phyloP scores from a whole-genome alignment of 2,113 vertebrate genomes.

The Gymnarchus niloticus region DNA sequence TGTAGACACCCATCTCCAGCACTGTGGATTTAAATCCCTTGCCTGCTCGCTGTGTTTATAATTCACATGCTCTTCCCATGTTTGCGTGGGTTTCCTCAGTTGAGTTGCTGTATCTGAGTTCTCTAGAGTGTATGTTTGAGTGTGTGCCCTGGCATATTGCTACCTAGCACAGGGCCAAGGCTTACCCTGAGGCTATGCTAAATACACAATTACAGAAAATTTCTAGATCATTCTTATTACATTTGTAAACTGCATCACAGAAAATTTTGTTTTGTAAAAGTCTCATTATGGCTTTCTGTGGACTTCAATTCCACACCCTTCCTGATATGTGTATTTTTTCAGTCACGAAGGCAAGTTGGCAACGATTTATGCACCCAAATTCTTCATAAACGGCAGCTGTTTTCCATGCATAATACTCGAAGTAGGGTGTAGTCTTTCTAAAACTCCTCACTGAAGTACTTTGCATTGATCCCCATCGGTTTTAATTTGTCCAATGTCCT shows the following conservation, averaged over 20 bases:
- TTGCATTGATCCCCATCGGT: neutral
- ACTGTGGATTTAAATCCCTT: neutral
- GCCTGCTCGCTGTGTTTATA: neutral
- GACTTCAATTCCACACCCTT: neutral
- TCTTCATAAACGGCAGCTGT: neutral
- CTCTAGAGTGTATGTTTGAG: neutral
- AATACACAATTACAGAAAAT: neutral
- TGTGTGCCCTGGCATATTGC: neutral
- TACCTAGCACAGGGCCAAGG: neutral
- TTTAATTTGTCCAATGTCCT: slow-evolving; percentile 4
- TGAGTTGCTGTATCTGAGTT: neutral
- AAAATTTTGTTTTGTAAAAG: neutral
- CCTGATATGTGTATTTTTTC: neutral
- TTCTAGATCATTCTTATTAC: neutral
- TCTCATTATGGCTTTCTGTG: neutral
- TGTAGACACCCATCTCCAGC: neutral
- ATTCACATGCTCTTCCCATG: neutral
- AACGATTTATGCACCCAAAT: neutral
- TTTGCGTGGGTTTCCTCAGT: neutral
- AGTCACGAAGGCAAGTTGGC: neutral
- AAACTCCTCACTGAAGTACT: neutral
- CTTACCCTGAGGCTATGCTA: neutral
- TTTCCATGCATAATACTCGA: neutral
- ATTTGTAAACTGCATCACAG: neutral
- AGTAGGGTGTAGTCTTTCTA: neutral